Conservation (phyloP, 2,113 vertebrate genomes). For the Emydocephalus ijimae region DNA sequence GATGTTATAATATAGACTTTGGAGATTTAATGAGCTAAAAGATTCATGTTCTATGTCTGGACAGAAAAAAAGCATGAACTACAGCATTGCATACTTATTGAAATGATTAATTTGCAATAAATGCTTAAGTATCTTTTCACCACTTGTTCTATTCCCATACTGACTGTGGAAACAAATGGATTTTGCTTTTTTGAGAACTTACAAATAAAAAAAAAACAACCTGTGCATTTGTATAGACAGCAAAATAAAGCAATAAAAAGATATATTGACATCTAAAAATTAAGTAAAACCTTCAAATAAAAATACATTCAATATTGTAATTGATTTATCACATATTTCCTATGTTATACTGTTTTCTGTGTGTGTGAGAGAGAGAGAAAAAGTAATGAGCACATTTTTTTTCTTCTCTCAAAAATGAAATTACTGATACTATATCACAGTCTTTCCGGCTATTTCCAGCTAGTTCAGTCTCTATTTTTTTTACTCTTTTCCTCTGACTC, state of each 20-base stretch:
- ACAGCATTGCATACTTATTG: background rate
- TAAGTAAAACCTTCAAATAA: background rate
- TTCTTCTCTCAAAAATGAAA: background rate
- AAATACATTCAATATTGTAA: background rate
- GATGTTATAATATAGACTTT: background rate
- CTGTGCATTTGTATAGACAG: background rate
- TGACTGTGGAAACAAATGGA: background rate
- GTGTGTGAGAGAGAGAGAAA: background rate
- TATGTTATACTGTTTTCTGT: background rate
- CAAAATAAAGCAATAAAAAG: background rate
- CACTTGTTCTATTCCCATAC: background rate
- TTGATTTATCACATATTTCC: background rate
- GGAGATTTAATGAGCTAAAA: constrained; percentile 1
- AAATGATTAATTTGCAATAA: background rate
- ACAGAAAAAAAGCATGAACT: constrained; percentile 10
- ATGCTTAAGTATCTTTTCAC: constrained; percentile 4
- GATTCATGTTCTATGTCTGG: background rate
- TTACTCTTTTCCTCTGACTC: background rate
- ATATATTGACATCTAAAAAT: background rate
- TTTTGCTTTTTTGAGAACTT: background rate
- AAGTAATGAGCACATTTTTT: background rate
- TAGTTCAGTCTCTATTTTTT: background rate
- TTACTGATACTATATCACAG: background rate
- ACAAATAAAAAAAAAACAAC: background rate
- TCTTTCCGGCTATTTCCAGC: background rate